Evolutionary conservation across 2,797 vertebrate species (phyloP), one percentile per base, ranked within the genome.

Genomic region (Ibycter americanus): DNA sequence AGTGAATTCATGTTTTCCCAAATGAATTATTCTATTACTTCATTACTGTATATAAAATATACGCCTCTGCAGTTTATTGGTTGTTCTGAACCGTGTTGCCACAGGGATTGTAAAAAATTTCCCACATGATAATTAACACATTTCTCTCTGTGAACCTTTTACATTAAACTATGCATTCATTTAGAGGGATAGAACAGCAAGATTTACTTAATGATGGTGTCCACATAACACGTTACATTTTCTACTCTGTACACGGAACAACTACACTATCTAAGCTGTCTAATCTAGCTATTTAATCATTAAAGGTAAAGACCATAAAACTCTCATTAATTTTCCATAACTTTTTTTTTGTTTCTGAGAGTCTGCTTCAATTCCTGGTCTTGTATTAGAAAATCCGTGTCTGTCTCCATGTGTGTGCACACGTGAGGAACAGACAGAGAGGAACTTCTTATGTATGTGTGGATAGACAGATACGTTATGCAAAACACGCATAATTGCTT

Each of bases 331-430:
- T 36, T 82, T 56, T 68, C 11, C 5, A 16, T 5, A 16, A 4
- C 0, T 27, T 55, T 72, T 78, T n/a, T 72, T 16, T 76, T 36
- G 2, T 78, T 94, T 78, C 19, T 71, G 27, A 63, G 22, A 47
- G 5, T 55, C 38, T 76, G 2, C 80, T 93, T 88, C 26, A 65
- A 6, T 79, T 87, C 15, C 25, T 71, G 32, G 4, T 36, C 22
- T 68, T 74, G 19, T 7, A 23, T 46, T 40, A 58, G 17, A 83
- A 81, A 32, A 4, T 32, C 9, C 21, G 7, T n/a, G 7, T 59
- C 16, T 40, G 8, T 61, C 4, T 54, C 3, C 3, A 1, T 40
- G 56, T 26, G 3, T 51, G 18, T 16, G 5, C 2, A 9, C 15
- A 32, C 5, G 9, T 13, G 29, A 77, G 16, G 15, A 85, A 49